These are phyloP conservation scores for Monoplex corrugatus DNA, from an alignment of 2,888 invertebrate genomes.

Conservation along the genomic window DNA sequence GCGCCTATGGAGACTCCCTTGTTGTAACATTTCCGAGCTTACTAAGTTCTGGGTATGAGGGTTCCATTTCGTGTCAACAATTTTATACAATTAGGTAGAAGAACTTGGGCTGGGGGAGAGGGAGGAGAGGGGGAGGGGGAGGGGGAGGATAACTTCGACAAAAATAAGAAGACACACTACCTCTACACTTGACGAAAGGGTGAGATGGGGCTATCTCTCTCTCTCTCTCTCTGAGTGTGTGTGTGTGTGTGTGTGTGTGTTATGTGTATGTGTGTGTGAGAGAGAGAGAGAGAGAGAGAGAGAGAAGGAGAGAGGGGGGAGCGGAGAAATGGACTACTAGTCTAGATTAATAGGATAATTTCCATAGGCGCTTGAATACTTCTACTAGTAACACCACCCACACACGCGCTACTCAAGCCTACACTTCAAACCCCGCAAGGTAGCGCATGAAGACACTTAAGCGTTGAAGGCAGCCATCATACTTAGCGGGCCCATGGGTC, in stretches of 20 bases:
- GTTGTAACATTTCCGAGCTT: too few relatives aligned
- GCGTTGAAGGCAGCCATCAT: background rate
- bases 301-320: background rate
- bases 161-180: too few relatives aligned
- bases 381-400: background rate
- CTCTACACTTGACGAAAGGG: too few relatives aligned
- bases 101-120: too few relatives aligned
- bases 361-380: background rate
- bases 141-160: too few relatives aligned
- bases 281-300: slow-evolving; percentile 28
- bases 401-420: too few relatives aligned
- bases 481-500: background rate
- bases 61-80: too few relatives aligned
- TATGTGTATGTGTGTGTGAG: background rate
- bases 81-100: too few relatives aligned
- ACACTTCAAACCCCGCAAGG: too few relatives aligned
- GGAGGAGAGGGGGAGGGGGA: too few relatives aligned
- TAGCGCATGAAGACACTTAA: background rate
- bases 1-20: too few relatives aligned
- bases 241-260: slow-evolving; percentile 18
- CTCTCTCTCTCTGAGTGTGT: background rate
- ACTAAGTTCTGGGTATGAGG: too few relatives aligned
- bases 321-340: background rate
- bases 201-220: background rate
- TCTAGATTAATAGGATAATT: background rate